Evolutionary conservation across 2,888 invertebrate genomes (phyloP).

Genomic region (Spisula solida): DNA sequence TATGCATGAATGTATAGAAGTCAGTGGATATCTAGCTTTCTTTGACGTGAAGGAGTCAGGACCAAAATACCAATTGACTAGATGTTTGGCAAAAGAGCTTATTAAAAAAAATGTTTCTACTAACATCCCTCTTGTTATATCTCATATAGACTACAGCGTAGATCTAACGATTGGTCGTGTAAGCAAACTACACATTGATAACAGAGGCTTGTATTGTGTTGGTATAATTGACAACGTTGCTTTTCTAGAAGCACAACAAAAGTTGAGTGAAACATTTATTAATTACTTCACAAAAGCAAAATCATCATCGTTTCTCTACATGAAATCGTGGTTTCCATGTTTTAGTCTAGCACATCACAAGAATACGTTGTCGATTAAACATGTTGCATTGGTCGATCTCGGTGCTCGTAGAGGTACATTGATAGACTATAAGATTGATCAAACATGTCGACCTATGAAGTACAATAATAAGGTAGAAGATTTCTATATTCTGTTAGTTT

Average conservation of each 20-base stretch:
- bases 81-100: not conserved
- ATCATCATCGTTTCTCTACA: not conserved
- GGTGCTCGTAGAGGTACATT: slow-evolving; percentile 23
- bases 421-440: not conserved
- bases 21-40: slow-evolving; percentile 24
- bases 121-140: slow-evolving; percentile 21
- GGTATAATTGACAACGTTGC: slow-evolving; percentile 13
- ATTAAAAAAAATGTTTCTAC: not conserved
- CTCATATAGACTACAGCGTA: slow-evolving; percentile 25
- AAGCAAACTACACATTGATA: not conserved
- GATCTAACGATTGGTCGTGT: slow-evolving; percentile 21
- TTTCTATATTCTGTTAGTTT: not conserved
- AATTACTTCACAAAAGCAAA: slow-evolving; percentile 16
- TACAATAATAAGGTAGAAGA: not conserved
- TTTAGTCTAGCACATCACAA: slow-evolving; percentile 21
- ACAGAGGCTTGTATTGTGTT: slow-evolving; percentile 3
- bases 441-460: not conserved
- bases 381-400: slow-evolving; percentile 23
- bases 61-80: not conserved
- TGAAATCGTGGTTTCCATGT: slow-evolving; percentile 16
- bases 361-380: slow-evolving; percentile 1
- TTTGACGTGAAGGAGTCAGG: not conserved
- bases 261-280: not conserved
- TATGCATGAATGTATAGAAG: slow-evolving; percentile 30
- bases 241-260: slow-evolving; percentile 8